Conservation (phyloP, 2,797 vertebrate genomes). For the Phrynocephalus vlangalii region DNA sequence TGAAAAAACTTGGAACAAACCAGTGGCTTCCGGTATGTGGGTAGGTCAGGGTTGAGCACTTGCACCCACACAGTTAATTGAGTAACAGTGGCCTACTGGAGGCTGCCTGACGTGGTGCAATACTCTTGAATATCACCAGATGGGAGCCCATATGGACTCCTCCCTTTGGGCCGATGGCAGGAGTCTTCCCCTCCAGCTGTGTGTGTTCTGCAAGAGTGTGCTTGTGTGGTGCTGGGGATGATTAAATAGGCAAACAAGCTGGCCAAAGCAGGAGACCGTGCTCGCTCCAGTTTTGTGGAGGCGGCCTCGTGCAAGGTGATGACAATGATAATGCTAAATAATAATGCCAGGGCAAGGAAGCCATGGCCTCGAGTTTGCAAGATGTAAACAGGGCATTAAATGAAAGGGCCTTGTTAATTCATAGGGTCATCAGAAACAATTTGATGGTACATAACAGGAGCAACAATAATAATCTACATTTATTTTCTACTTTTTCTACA, state of each 20-base stretch:
- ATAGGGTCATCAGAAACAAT: too few relatives aligned
- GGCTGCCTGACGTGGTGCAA: neutral
- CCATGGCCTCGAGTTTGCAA: too few relatives aligned
- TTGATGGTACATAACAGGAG: too few relatives aligned
- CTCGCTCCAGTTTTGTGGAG: neutral
- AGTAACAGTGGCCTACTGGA: neutral
- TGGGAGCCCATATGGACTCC: conserved; percentile 24
- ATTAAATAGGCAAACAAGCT: too few relatives aligned
- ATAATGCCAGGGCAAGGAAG: too few relatives aligned
- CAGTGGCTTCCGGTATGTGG: neutral
- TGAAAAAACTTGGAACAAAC: neutral
- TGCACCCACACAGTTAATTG: neutral
- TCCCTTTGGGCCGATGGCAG: conserved; percentile 10
- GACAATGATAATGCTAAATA: too few relatives aligned
- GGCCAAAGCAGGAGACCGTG: neutral
- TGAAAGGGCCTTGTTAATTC: too few relatives aligned
- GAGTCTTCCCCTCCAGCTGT: conserved; percentile 30
- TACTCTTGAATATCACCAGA: conserved; percentile 25
- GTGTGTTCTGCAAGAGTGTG: neutral
- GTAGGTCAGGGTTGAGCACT: neutral
- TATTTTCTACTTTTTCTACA: too few relatives aligned
- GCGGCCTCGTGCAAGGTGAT: neutral
- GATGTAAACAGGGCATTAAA: too few relatives aligned
- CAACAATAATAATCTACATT: too few relatives aligned
- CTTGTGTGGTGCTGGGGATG: neutral